Conservation (phyloP, 2,888 invertebrate species). For the Sialis lutaria region DNA sequence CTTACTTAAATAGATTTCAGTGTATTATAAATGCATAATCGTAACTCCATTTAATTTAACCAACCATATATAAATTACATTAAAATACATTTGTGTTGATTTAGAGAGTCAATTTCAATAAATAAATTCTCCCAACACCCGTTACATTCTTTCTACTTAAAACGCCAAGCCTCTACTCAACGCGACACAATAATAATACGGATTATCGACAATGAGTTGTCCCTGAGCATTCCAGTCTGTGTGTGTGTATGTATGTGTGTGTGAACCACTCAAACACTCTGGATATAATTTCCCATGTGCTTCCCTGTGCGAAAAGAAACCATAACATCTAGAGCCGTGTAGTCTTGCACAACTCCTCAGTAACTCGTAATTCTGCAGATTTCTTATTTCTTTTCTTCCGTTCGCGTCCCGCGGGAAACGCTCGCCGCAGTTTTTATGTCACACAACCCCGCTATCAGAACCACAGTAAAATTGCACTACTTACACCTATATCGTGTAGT, state of each 20-base stretch:
- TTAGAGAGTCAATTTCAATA: too few species aligned
- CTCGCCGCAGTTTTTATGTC: neutral
- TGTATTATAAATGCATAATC: too few species aligned
- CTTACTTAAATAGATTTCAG: too few species aligned
- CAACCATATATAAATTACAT: too few species aligned
- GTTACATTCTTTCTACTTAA: too few species aligned
- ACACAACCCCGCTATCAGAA: neutral
- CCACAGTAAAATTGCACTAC: too few species aligned
- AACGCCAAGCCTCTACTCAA: too few species aligned
- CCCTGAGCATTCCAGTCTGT: too few species aligned
- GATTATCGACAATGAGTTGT: neutral
- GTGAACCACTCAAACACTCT: slow-evolving; percentile 2
- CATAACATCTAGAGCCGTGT: neutral
- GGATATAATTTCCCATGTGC: slow-evolving; percentile 3
- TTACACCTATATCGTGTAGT: too few species aligned
- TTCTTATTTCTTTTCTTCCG: neutral
- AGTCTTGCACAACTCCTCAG: neutral
- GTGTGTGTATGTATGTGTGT: neutral
- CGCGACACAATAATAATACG: neutral
- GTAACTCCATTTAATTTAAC: too few species aligned
- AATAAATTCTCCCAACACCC: too few species aligned
- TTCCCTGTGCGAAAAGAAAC: neutral
- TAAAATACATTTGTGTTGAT: too few species aligned
- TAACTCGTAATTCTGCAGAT: neutral
- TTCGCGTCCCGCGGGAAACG: neutral